Evolutionary conservation across 1,140 invertebrate species (phyloP).

Genomic region (Pygmarrhopalites habei): DNA sequence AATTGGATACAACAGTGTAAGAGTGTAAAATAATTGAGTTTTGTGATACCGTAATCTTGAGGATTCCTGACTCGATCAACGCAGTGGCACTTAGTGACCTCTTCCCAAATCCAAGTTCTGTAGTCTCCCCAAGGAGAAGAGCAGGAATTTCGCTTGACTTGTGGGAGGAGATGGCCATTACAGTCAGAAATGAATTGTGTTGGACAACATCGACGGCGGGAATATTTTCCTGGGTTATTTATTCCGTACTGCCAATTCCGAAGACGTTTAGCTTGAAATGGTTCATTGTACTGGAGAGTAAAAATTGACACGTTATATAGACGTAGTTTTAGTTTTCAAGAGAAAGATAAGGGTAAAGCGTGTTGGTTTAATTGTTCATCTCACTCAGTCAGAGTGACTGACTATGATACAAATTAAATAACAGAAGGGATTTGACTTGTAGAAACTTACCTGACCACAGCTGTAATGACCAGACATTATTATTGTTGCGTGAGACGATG

Average conservation of each 20-base stretch:
- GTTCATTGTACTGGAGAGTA: constrained; percentile 13
- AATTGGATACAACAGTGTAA: too few species aligned
- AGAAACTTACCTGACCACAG: too few species aligned
- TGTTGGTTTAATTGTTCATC: too few species aligned
- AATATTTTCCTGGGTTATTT: not conserved
- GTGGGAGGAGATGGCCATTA: constrained; percentile 7
- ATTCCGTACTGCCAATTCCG: constrained; percentile 13
- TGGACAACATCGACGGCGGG: not conserved
- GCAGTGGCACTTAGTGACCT: not conserved
- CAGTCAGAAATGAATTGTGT: constrained; percentile 6
- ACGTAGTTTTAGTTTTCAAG: too few species aligned
- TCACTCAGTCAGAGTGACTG: too few species aligned
- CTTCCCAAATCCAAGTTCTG: not conserved
- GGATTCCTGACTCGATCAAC: not conserved
- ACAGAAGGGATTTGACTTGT: too few species aligned
- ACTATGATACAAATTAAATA: too few species aligned
- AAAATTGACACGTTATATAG: too few species aligned
- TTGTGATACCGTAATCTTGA: not conserved
- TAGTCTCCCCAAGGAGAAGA: constrained; percentile 22
- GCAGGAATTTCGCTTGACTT: not conserved
- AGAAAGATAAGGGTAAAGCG: too few species aligned
- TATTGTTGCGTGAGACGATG: too few species aligned
- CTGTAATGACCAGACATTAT: too few species aligned
- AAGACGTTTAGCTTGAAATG: constrained; percentile 11
- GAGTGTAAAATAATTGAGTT: not conserved